Conservation (phyloP, 2,113 vertebrate species). For the Procapra przewalskii region DNA sequence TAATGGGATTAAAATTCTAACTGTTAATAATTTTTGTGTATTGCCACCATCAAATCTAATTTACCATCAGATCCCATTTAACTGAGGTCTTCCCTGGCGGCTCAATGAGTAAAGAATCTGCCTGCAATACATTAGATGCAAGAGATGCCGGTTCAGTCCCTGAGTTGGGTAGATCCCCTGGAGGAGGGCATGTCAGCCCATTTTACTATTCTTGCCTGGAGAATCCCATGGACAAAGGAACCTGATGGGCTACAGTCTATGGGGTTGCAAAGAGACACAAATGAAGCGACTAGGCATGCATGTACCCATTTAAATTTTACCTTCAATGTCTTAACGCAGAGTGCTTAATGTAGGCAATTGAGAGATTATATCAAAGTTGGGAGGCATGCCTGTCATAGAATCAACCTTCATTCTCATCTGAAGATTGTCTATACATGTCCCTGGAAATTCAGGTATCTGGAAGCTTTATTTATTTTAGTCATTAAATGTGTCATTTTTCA, state of each 20-base stretch:
- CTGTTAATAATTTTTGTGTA: background rate
- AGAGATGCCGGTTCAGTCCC: background rate
- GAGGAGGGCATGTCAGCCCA: background rate
- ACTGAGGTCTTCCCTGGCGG: background rate
- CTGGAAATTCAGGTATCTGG: background rate
- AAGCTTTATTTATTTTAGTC: background rate
- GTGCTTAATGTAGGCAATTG: background rate
- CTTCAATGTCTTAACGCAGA: background rate
- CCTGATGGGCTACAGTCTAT: background rate
- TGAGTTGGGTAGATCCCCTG: background rate
- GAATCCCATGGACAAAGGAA: background rate
- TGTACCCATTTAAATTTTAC: background rate
- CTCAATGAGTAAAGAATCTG: background rate
- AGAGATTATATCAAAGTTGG: background rate
- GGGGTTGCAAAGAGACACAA: background rate
- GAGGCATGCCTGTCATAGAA: background rate
- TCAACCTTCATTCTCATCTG: background rate
- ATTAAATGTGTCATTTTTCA: background rate
- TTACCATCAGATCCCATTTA: background rate
- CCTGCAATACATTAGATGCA: background rate
- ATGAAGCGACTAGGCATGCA: background rate
- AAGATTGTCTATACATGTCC: background rate
- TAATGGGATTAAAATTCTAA: conserved; percentile 46
- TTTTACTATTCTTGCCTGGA: background rate
- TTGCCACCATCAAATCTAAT: background rate